Evolutionary conservation across 2,797 vertebrate genomes (phyloP), one percentile per base, ranked within the genome.

Genomic region (Amphiprion clarkii): DNA sequence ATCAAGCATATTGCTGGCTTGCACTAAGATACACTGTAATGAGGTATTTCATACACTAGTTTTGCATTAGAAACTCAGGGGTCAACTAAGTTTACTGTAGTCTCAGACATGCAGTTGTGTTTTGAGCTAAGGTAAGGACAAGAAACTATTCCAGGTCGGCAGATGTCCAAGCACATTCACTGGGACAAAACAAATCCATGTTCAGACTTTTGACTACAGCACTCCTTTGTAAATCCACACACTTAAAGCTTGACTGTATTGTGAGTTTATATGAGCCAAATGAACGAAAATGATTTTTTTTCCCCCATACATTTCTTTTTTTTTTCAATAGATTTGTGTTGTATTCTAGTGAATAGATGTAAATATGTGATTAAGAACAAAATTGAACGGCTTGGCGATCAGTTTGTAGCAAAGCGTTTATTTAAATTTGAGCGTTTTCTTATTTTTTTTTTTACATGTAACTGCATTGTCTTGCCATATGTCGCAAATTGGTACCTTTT

Each of bases 61-160:
- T 95, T 95, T 94, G 93, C 93, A 93, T 95, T 95, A 94, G 93
- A 94, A 94, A 94, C 95, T 96, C 95, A 96, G 95, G 95, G 95
- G 95, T 96, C 93, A 95, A 90, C 88, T 90, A 94, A 92, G 94
- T 96, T 95, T 95, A 95, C 94, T 93, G 93, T 94, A 93, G 93
- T 94, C 93, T 95, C 89, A 92, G 90, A 92, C 88, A 87, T 93
- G 92, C 93, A 90, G 89, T 91, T 80, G 75, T 82, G 74, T 89
- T 90, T 88, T 78, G 76, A 91, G 86, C 78, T 86, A 72, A 85
- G 71, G 58, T 76, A 81, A 83, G 67, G 82, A 87, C 66, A 64
- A 83, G 78, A 91, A 85, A 71, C 61, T 71, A 87, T 91, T 92
- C 84, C 74, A 85, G 81, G 84, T 84, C 64, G 70, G 88, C 81